Evolutionary conservation across 2,797 vertebrate genomes (phyloP).

Genomic region (Cossypha caffra): DNA sequence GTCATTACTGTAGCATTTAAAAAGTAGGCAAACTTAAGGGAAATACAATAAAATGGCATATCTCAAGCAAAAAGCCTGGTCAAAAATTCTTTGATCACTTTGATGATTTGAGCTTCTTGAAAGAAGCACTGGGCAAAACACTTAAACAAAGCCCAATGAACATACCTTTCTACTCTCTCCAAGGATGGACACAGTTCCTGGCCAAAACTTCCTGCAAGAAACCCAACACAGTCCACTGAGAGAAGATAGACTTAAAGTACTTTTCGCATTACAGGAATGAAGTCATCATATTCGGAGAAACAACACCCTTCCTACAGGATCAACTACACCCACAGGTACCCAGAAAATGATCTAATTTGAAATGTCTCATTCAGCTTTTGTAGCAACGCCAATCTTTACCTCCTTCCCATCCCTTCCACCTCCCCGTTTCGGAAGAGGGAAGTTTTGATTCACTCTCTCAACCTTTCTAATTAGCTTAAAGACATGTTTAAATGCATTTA

Average conservation of each 20-base stretch:
- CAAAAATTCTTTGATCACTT: neutral
- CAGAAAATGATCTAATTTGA: neutral
- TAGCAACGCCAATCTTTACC: neutral
- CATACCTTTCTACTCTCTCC: conserved; percentile 89
- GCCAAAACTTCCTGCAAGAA: conserved; percentile 93
- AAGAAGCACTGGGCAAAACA: neutral
- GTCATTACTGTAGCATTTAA: neutral
- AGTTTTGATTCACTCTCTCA: neutral
- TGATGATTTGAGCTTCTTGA: neutral
- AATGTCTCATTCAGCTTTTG: neutral
- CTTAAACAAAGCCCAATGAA: neutral
- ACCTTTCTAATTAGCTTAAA: neutral
- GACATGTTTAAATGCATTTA: neutral
- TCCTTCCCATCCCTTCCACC: neutral
- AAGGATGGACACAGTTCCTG: conserved; percentile 77
- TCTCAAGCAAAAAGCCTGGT: neutral
- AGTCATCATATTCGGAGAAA: neutral
- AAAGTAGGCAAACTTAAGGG: neutral
- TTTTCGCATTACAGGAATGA: neutral
- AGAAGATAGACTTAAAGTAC: neutral
- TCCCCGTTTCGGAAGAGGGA: neutral
- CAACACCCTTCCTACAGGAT: neutral
- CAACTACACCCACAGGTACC: neutral
- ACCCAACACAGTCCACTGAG: conserved; percentile 19
- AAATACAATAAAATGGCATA: neutral